Percentiles rank a stretch among this genome's conserved stretches.
These are phyloP conservation scores for Oligia strigilis DNA, from an alignment of 2,888 invertebrate genomes.

Conservation along the genomic window DNA sequence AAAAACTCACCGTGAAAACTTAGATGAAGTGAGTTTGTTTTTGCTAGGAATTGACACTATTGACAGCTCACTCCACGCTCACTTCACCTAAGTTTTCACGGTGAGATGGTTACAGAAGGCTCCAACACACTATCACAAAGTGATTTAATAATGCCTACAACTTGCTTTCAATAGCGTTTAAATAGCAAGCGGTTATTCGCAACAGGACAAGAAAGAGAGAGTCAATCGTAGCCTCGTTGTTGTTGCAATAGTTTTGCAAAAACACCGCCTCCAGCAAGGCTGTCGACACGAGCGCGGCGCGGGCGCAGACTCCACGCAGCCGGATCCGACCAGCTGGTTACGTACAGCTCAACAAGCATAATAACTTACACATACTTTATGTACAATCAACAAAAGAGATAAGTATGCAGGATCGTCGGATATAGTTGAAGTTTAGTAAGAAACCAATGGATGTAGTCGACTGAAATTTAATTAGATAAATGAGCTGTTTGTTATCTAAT, in stretches of 20 bases:
- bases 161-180: slow-evolving; percentile 52
- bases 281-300: slow-evolving; percentile 73
- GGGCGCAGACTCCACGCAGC: slow-evolving; percentile 65
- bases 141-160: slow-evolving; percentile 44
- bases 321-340: slow-evolving; percentile 73
- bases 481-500: too few species aligned
- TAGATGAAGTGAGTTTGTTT: too few species aligned
- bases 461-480: too few species aligned
- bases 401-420: too few species aligned
- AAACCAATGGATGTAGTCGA: too few species aligned
- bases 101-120: too few species aligned
- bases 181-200: slow-evolving; percentile 71
- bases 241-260: slow-evolving; percentile 87
- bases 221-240: slow-evolving; percentile 76
- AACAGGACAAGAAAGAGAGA: slow-evolving; percentile 79
- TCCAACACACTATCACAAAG: slow-evolving; percentile 15
- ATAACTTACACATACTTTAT: slow-evolving; percentile 33
- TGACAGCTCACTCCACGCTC: too few species aligned
- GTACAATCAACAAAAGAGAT: not conserved
- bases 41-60: too few species aligned
- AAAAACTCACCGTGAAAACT: too few species aligned
- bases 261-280: slow-evolving; percentile 85
- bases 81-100: too few species aligned
- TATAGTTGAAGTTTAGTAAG: too few species aligned
- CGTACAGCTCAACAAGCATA: slow-evolving; percentile 35